Conservation (phyloP, 2,797 vertebrate genomes). For the Brachyalestes nurse region DNA sequence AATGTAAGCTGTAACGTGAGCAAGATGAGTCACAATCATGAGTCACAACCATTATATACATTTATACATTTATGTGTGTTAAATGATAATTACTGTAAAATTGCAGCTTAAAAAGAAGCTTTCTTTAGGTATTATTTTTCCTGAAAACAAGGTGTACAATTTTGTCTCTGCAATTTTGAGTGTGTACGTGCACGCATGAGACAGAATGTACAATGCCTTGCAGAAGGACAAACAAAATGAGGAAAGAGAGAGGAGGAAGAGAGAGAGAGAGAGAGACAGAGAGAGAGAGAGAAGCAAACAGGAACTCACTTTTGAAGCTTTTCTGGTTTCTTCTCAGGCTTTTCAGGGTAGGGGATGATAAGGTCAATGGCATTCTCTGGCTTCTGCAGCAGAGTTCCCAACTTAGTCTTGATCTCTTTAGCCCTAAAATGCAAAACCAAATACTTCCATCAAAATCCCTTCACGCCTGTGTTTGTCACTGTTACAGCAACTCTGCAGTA, state of each 20-base stretch:
- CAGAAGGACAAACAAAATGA: neutral
- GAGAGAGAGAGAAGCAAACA: slow-evolving; percentile 46
- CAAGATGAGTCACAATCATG: too few relatives aligned
- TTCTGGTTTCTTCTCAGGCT: slow-evolving; percentile 88
- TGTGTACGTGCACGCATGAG: neutral
- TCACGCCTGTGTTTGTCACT: neutral
- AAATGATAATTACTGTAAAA: too few relatives aligned
- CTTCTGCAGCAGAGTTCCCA: slow-evolving; percentile 94
- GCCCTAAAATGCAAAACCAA: slow-evolving; percentile 79
- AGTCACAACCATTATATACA: too few relatives aligned
- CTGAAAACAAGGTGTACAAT: too few relatives aligned
- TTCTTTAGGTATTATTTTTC: too few relatives aligned
- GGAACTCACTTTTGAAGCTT: slow-evolving; percentile 90
- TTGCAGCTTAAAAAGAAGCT: too few relatives aligned
- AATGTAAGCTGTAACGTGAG: too few relatives aligned
- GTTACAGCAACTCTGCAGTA: neutral
- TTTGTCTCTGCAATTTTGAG: neutral
- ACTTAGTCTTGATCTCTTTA: slow-evolving; percentile 95
- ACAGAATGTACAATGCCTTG: neutral
- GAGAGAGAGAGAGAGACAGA: neutral
- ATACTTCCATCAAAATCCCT: neutral
- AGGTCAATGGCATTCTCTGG: slow-evolving; percentile 89
- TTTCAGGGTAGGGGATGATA: slow-evolving; percentile 91
- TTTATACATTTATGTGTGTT: too few relatives aligned
- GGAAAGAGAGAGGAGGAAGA: neutral